Evolutionary conservation across 2,888 invertebrate species (phyloP).

Genomic region (Cryptops parisi): DNA sequence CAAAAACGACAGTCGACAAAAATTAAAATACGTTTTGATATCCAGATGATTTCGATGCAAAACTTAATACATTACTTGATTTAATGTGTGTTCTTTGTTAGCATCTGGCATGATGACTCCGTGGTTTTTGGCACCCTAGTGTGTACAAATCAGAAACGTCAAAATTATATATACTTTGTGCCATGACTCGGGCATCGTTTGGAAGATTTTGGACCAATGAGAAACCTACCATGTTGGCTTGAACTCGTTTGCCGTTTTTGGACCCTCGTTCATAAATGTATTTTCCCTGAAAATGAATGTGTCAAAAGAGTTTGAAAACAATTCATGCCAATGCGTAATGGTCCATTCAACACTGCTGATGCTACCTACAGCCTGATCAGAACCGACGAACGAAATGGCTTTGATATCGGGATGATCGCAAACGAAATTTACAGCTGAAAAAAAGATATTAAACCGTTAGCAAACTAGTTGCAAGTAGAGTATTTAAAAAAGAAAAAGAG

Average conservation of each 20-base stretch:
- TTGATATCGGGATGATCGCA: constrained; percentile 91
- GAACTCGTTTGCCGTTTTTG: constrained; percentile 84
- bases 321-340: background rate
- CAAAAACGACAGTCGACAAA: too few species aligned
- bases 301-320: background rate
- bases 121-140: constrained; percentile 94
- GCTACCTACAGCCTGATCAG: constrained; percentile 64
- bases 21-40: background rate
- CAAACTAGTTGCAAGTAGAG: too few species aligned
- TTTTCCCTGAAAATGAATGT: constrained; percentile 45
- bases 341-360: background rate
- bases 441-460: constrained; percentile 8
- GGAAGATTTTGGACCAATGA: background rate
- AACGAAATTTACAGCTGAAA: constrained; percentile 78
- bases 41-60: background rate
- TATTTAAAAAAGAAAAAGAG: too few species aligned
- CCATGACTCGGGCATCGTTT: background rate
- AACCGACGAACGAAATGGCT: constrained; percentile 97
- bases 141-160: too few species aligned
- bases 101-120: constrained; percentile 95
- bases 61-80: constrained; percentile 43
- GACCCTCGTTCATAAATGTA: constrained; percentile 89
- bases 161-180: background rate
- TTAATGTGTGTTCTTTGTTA: constrained; percentile 88
- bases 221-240: constrained; percentile 81